Evolutionary conservation across 2,888 invertebrate species (phyloP).

Genomic region (Kuschelorhynchus macadamiae): DNA sequence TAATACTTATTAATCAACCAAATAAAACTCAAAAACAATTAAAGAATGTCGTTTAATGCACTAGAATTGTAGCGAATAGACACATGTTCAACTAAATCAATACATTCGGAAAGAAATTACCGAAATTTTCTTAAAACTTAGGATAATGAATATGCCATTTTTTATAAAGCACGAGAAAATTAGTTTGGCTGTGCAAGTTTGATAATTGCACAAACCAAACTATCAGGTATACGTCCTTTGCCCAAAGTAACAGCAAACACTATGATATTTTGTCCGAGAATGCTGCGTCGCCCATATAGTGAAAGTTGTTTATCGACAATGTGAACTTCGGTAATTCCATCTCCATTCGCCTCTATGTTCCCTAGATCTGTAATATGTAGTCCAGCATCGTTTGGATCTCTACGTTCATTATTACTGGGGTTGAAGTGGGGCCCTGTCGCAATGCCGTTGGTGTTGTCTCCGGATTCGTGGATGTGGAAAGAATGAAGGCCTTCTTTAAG

Average conservation of each 20-base stretch:
- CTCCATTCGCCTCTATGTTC: constrained; percentile 76
- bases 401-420: constrained; percentile 85
- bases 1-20: too few relatives aligned
- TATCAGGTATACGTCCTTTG: constrained; percentile 91
- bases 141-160: too few relatives aligned
- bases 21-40: too few relatives aligned
- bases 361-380: constrained; percentile 91
- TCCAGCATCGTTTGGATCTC: constrained; percentile 78
- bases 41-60: too few relatives aligned
- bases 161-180: neutral
- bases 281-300: constrained; percentile 79
- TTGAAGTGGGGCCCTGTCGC: constrained; percentile 96
- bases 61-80: too few relatives aligned
- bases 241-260: constrained; percentile 94
- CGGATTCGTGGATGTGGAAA: constrained; percentile 97
- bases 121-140: too few relatives aligned
- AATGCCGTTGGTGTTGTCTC: constrained; percentile 95
- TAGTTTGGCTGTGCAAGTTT: constrained; percentile 74
- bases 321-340: constrained; percentile 77
- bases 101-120: too few relatives aligned
- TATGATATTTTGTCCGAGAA: constrained; percentile 88
- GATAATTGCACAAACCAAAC: constrained; percentile 91
- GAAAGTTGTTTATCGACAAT: constrained; percentile 77
- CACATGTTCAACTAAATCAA: too few relatives aligned
- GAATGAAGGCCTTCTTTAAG: constrained; percentile 86